A percentile compares a stretch with the other conserved stretches of the same genome.
These are phyloP conservation scores for Holothuria leucospilota DNA, from an alignment of 53 echinoderm and acorn worm genomes.

Conservation along the genomic window DNA sequence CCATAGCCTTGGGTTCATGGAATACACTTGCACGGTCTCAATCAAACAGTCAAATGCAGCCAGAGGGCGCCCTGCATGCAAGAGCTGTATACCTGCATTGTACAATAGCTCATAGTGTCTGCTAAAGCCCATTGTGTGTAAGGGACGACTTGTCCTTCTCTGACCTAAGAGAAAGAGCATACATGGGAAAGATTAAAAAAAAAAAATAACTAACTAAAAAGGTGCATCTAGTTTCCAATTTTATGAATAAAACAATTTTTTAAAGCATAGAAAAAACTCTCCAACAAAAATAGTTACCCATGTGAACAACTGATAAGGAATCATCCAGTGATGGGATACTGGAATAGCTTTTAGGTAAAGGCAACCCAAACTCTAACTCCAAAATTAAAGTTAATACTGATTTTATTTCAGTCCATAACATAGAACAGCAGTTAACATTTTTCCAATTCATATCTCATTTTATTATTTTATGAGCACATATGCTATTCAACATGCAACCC, in stretches of 20 bases:
- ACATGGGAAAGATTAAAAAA: background rate
- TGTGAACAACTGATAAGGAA: no score
- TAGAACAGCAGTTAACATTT: no score
- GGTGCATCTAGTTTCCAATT: background rate
- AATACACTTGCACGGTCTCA: constrained; percentile 96
- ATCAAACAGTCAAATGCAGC: constrained; percentile 97
- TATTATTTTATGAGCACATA: no score
- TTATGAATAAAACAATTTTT: background rate
- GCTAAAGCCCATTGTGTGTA: constrained; percentile 92
- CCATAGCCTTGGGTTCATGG: constrained; percentile 93
- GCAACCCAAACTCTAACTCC: no score
- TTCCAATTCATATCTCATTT: no score
- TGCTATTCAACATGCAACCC: no score
- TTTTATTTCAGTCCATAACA: no score
- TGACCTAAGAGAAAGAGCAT: constrained; percentile 54
- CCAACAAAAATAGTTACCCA: background rate
- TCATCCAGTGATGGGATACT: no score
- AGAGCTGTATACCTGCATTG: constrained; percentile 91
- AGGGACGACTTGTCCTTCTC: constrained; percentile 73
- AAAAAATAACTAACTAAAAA: background rate
- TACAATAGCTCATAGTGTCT: constrained; percentile 87
- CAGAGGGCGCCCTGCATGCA: constrained; percentile 91
- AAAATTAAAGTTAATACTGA: no score
- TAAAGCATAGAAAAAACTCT: background rate
- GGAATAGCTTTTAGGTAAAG: no score